A percentile compares a stretch with the other conserved stretches of the same genome.
phyloP scores from a whole-genome alignment of 1,140 invertebrate genomes.

The Leptinotarsa defecta region DNA sequence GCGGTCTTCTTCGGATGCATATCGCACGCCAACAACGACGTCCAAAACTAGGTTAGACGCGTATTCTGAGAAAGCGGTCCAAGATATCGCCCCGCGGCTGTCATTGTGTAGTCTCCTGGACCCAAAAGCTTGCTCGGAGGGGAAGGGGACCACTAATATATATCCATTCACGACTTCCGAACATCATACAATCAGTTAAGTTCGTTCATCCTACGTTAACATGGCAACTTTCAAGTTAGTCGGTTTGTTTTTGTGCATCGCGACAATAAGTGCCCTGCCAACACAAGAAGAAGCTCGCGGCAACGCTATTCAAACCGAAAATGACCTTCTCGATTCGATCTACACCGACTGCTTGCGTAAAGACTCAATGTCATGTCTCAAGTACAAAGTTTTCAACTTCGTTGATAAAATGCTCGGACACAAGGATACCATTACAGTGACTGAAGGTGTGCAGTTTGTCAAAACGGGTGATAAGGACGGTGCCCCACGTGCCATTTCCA shows the following conservation, averaged over 20 bases:
- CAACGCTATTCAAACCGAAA: slow-evolving; percentile 68
- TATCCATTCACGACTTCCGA: slow-evolving; percentile 49
- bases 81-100: slow-evolving; percentile 52
- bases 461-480: slow-evolving; percentile 69
- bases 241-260: slow-evolving; percentile 59
- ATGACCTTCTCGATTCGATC: slow-evolving; percentile 75
- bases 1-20: slow-evolving; percentile 18
- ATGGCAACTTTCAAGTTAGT: slow-evolving; percentile 47
- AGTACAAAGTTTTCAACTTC: slow-evolving; percentile 82
- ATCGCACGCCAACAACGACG: slow-evolving; percentile 44
- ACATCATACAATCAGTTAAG: slow-evolving; percentile 48
- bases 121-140: slow-evolving; percentile 49
- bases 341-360: slow-evolving; percentile 78
- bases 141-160: slow-evolving; percentile 55
- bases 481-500: slow-evolving; percentile 70
- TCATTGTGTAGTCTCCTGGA: slow-evolving; percentile 53
- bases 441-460: slow-evolving; percentile 81
- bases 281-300: slow-evolving; percentile 65
- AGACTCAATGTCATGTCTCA: slow-evolving; percentile 79
- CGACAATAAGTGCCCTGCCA: slow-evolving; percentile 65
- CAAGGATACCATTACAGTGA: slow-evolving; percentile 76
- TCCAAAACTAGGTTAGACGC: slow-evolving; percentile 53
- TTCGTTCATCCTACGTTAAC: slow-evolving; percentile 19
- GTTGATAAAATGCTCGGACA: slow-evolving; percentile 79
- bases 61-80: slow-evolving; percentile 56